Base-by-base conservation (phyloP, 2,113 vertebrate genomes). In the Microtus montanus region DNA sequence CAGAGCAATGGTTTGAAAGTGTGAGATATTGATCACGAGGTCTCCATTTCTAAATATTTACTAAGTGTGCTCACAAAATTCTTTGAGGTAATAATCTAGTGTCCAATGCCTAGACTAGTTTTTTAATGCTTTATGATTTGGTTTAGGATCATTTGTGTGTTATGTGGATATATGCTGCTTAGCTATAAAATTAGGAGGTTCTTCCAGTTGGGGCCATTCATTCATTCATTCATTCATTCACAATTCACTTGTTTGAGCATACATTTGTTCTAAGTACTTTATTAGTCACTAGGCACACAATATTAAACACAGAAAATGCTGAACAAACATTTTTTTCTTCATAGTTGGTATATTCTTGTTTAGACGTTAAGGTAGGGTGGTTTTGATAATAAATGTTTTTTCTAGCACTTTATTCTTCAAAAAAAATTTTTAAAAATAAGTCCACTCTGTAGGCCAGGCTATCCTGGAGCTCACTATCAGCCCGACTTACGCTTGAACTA, bases 311-410 rank as follows among this genome's bases (percentile, higher is more conserved):
- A 54, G 20, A 8, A 92, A 38, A 83, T 89, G 71, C 3, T 30
- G 17, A 24, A 22, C 9, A 22, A 78, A 0, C 19, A 33, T 19
- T 79, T 52, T 52, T 38, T 47, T 47, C 19, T 20, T 84, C n/a
- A 35, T 80, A 93, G 11, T 84, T 33, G 77, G 70, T 70, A 61
- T 54, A 38, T 92, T 79, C 14, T 75, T 71, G 20, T 47, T 68
- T 15, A 80, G 22, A 91, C 75, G 64, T 74, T 92, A 71, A 35
- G 64, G 7, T 85, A n/a, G 20, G 5, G 38, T 10, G 28, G 78
- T 52, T 94, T 94, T 44, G 89, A 26, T 83, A 41, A 63, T 73
- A 71, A 83, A 35, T 82, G 20, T 64, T 64, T 84, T 78, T 83
- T 73, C 7, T 92, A 78, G 79, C 19, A 63, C n/a, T 79, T 54